Conservation (phyloP, 2,113 vertebrate species). For the Electrona antarctica region DNA sequence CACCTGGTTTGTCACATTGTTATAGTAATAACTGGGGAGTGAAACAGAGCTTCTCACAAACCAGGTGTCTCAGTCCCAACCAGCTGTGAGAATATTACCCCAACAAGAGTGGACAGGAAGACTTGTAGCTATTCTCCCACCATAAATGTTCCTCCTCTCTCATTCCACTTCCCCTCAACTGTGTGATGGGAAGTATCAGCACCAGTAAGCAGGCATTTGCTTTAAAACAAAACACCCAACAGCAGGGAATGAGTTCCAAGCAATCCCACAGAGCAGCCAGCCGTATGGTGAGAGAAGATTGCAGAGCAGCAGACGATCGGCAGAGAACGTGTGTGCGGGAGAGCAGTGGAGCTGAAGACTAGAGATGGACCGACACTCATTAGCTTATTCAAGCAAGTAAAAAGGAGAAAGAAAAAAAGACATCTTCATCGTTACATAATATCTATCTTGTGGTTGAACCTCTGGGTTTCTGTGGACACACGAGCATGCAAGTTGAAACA, state of each 20-base stretch:
- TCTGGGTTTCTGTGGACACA: background rate
- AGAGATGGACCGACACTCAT: conserved; percentile 1
- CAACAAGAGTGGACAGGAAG: conserved; percentile 24
- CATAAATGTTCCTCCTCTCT: conserved; percentile 26
- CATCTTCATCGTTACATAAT: conserved; percentile 41
- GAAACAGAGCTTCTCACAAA: conserved; percentile 7
- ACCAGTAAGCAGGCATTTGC: conserved; percentile 6
- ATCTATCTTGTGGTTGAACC: conserved; percentile 11
- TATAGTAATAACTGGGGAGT: conserved; percentile 21
- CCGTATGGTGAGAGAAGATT: conserved; percentile 2
- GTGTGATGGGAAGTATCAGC: conserved; percentile 13
- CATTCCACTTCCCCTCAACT: conserved; percentile 32
- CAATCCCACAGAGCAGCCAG: conserved; percentile 25
- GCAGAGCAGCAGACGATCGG: background rate
- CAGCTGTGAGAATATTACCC: conserved; percentile 25
- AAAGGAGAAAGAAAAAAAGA: background rate
- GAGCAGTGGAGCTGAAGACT: conserved; percentile 17
- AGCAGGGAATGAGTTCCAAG: background rate
- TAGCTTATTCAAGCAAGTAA: conserved; percentile 1
- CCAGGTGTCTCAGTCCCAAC: background rate
- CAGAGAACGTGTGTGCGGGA: conserved; percentile 16
- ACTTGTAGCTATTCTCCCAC: conserved; percentile 21
- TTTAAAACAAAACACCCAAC: conserved; percentile 46
- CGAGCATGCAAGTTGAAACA: conserved; percentile 1
- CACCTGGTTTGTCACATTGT: conserved; percentile 10